Evolutionary conservation across 2,888 invertebrate genomes (phyloP), one percentile per base, ranked within the genome.

Genomic region (Archaeoteleia sp.): DNA sequence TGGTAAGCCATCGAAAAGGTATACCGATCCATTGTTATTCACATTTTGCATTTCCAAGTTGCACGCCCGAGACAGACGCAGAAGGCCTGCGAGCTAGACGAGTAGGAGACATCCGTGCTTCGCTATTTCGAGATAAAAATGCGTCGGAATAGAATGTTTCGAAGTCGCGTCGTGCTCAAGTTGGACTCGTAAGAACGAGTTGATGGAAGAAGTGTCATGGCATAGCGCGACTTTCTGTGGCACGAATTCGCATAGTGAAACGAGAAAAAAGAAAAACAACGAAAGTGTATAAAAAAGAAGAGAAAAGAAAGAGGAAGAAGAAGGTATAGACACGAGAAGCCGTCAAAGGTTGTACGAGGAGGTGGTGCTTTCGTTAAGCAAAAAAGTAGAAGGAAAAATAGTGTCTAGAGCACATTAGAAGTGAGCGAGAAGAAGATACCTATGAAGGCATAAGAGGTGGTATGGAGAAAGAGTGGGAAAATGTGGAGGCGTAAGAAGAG

Each of bases 121-220:
- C 32, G 48, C 66, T 48, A 54, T 66, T 66, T 54, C 39, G 23
- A 43, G 54, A 66, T 60, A 67, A 67, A 61, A 61, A 61, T 67
- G 61, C 51, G 55, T 40, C 34, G 35, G 57, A 62, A 43, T 14
- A 57, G 61, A 67, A 67, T 67, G 61, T 40, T 30, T 51, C 61
- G 49, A 51, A 35, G 55, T 61, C 34, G 54, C 48, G 29, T 42
- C 45, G 51, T 51, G 49, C 34, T 42, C 40, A 17, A 51, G 53
- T 67, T 62, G 51, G 54, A 53, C 34, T 49, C 40, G 58, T 25
- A 51, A 55, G 49, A 63, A 63, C 42, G 46, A 54, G 46, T 54
- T 51, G 51, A 55, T 65, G 65, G 65, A 53, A 67, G 62, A 62
- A 62, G 67, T 48, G 55, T 60, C 60, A 60, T 55, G 39, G 54